phyloP scores from a whole-genome alignment of 2,888 invertebrate genomes.

The Myopa tessellatipennis region DNA sequence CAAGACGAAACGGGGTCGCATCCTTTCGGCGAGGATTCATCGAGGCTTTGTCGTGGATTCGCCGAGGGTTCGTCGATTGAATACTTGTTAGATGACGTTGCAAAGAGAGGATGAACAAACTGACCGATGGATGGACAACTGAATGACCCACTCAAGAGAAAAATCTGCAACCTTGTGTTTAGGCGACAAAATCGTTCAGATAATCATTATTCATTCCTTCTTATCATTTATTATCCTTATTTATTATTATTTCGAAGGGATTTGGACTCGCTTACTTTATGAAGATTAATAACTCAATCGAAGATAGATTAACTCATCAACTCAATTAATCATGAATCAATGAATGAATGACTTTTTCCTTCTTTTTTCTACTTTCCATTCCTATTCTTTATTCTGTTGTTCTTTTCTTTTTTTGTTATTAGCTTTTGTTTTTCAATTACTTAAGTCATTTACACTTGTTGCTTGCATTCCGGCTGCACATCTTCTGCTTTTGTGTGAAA shows the following conservation, averaged over 20 bases:
- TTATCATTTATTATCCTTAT: constrained; percentile 8
- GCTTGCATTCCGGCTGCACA: constrained; percentile 33
- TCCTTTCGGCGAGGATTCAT: too few relatives aligned
- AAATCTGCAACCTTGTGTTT: too few relatives aligned
- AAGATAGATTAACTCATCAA: too few relatives aligned
- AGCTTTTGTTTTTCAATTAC: not conserved
- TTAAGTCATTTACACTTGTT: constrained; percentile 50
- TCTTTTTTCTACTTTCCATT: not conserved
- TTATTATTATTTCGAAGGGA: constrained; percentile 45
- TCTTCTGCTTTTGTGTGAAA: constrained; percentile 45
- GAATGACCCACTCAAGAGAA: too few relatives aligned
- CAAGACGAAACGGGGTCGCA: not conserved
- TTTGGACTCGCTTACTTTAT: not conserved
- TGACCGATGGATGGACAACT: too few relatives aligned
- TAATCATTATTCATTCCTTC: not conserved
- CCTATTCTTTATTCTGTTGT: too few relatives aligned
- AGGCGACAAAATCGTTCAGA: too few relatives aligned
- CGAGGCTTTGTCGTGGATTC: too few relatives aligned
- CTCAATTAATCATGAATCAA: not conserved
- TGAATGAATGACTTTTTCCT: not conserved
- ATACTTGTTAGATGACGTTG: too few relatives aligned
- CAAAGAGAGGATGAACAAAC: too few relatives aligned
- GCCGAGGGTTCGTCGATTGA: too few relatives aligned
- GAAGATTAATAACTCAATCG: not conserved
- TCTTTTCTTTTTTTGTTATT: too few relatives aligned